phyloP scores from a whole-genome alignment of 2,113 vertebrate species.

The Phylloscopus trochiloides region DNA sequence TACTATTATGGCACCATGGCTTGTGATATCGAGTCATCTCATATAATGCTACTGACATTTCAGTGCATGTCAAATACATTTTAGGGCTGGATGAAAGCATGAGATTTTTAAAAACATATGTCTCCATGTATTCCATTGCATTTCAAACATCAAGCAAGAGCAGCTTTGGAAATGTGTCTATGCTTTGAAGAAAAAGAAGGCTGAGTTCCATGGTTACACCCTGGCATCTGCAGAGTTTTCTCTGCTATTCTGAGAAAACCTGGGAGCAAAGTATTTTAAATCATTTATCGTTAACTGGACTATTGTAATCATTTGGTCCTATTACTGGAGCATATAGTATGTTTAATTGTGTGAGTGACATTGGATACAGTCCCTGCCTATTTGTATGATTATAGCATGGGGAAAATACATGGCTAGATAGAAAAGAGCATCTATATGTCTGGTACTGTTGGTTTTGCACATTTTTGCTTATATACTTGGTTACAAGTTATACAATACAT shows the following conservation, averaged over 20 bases:
- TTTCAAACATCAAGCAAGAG: neutral
- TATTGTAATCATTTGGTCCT: neutral
- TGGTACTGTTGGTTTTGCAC: neutral
- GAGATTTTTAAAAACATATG: neutral
- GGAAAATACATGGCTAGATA: neutral
- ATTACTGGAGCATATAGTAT: neutral
- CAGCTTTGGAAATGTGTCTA: neutral
- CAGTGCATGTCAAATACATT: neutral
- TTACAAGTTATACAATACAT: neutral
- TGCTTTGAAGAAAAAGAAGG: neutral
- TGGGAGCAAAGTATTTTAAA: neutral
- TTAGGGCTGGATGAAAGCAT: constrained; percentile 8
- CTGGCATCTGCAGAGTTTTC: neutral
- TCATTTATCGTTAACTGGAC: neutral
- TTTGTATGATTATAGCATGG: neutral
- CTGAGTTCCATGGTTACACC: neutral
- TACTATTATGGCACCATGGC: neutral
- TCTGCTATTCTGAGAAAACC: neutral
- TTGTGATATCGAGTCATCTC: neutral
- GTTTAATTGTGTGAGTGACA: neutral
- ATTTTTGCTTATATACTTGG: neutral
- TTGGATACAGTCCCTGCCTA: neutral
- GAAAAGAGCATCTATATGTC: neutral
- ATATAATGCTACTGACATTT: constrained; percentile 1
- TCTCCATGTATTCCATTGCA: neutral